Conservation (phyloP, 2,797 vertebrate genomes). For the Hemitrygon akajei region DNA sequence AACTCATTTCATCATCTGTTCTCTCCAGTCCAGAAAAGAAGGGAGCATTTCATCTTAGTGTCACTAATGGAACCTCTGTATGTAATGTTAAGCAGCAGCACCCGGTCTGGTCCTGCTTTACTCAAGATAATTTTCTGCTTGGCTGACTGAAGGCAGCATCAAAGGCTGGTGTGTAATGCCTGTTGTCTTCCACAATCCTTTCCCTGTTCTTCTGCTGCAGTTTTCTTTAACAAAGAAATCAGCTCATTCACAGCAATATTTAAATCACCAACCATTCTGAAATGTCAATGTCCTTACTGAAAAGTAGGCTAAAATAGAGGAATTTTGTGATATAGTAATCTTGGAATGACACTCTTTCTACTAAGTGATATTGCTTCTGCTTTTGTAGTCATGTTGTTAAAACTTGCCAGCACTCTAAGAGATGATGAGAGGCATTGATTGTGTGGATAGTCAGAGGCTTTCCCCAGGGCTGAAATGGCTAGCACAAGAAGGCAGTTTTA, state of each 20-base stretch:
- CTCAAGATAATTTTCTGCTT: conserved; percentile 22
- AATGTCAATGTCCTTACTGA: not conserved
- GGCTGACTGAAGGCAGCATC: not conserved
- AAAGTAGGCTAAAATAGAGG: not conserved
- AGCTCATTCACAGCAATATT: conserved; percentile 11
- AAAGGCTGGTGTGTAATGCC: not conserved
- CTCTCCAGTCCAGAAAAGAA: conserved; percentile 7
- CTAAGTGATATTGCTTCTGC: not conserved
- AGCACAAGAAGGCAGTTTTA: no score
- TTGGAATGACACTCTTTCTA: not conserved
- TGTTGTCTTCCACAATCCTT: not conserved
- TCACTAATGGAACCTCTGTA: not conserved
- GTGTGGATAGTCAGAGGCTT: no score
- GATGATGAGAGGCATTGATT: no score
- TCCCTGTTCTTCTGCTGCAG: not conserved
- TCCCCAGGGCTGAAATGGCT: no score
- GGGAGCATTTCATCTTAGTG: conserved; percentile 3
- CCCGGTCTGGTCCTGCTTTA: not conserved
- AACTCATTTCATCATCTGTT: not conserved
- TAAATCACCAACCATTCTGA: no score
- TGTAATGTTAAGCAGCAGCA: not conserved
- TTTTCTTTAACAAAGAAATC: not conserved
- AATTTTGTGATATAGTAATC: no score
- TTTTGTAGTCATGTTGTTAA: no score
- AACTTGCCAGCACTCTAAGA: no score